Conservation (phyloP, 1,140 invertebrate genomes). For the Periplaneta americana region DNA sequence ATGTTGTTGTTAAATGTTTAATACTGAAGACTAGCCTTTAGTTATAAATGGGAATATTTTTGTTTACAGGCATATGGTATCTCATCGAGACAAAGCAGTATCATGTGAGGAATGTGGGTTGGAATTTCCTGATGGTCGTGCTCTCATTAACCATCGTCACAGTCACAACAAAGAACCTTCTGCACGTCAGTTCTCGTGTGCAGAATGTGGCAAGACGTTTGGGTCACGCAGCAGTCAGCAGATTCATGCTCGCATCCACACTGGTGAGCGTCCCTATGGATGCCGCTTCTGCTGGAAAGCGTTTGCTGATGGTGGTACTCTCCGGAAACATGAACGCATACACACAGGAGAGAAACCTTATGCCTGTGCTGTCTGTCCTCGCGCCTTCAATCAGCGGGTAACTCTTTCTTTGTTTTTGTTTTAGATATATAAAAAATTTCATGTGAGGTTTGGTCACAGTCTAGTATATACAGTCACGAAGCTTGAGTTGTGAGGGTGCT, state of each 20-base stretch:
- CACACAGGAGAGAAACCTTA: conserved; percentile 96
- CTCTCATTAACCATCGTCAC: conserved; percentile 58
- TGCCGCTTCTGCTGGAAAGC: conserved; percentile 98
- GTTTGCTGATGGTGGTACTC: conserved; percentile 95
- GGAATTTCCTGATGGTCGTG: conserved; percentile 61
- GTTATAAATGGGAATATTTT: too few relatives aligned
- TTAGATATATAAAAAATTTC: too few relatives aligned
- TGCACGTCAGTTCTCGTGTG: conserved; percentile 75
- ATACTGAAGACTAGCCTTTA: too few relatives aligned
- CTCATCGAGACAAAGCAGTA: conserved; percentile 62
- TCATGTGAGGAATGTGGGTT: conserved; percentile 64
- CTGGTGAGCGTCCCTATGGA: conserved; percentile 78
- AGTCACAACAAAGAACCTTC: conserved; percentile 43
- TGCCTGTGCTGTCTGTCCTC: conserved; percentile 88
- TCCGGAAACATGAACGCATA: conserved; percentile 95
- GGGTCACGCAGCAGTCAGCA: conserved; percentile 85
- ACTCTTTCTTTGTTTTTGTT: background rate
- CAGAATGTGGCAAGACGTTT: conserved; percentile 78
- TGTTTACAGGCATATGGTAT: conserved; percentile 51
- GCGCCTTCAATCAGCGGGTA: conserved; percentile 74
- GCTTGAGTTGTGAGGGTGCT: too few relatives aligned
- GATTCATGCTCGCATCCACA: conserved; percentile 86
- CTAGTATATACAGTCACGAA: too few relatives aligned
- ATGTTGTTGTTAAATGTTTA: too few relatives aligned
- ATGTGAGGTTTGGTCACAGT: too few relatives aligned